These are phyloP conservation scores for Rhorus exstirpatorius DNA, from an alignment of 2,888 invertebrate genomes.

Conservation along the genomic window DNA sequence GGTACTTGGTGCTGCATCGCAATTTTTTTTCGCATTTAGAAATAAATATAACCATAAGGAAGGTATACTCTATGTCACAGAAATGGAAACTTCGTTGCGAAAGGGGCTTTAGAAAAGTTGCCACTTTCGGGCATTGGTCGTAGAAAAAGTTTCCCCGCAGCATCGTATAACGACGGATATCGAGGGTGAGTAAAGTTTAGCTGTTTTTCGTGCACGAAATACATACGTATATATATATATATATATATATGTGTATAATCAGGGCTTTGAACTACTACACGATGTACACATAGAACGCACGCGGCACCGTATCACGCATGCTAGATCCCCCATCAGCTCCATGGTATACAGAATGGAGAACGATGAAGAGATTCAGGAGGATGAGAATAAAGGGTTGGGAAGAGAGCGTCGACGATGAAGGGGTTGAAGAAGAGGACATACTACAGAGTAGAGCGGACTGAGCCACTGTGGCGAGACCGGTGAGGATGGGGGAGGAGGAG, in stretches of 20 bases:
- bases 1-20: no score
- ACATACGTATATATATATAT: slow-evolving; percentile 29
- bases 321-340: background rate
- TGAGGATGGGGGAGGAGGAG: slow-evolving; percentile 70
- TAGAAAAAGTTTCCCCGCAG: slow-evolving; percentile 78
- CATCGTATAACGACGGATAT: slow-evolving; percentile 77
- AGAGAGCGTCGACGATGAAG: slow-evolving; percentile 39
- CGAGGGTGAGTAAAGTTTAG: slow-evolving; percentile 40
- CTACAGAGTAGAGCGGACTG: slow-evolving; percentile 57
- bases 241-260: background rate
- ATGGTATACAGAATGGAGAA: slow-evolving; percentile 52
- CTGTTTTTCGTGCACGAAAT: slow-evolving; percentile 48
- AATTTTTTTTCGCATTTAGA: no score
- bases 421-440: slow-evolving; percentile 62
- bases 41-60: no score
- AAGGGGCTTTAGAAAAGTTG: no score
- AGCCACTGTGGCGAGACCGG: slow-evolving; percentile 52
- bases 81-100: no score
- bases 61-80: no score
- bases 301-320: slow-evolving; percentile 71
- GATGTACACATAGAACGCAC: slow-evolving; percentile 78
- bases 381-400: slow-evolving; percentile 60
- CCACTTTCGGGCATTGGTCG: no score
- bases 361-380: slow-evolving; percentile 65
- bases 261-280: background rate